Percentiles rank a stretch among this genome's conserved stretches.
These are phyloP conservation scores for Sarcophaga subvicina DNA, from an alignment of 2,888 invertebrate species.

Conservation along the genomic window DNA sequence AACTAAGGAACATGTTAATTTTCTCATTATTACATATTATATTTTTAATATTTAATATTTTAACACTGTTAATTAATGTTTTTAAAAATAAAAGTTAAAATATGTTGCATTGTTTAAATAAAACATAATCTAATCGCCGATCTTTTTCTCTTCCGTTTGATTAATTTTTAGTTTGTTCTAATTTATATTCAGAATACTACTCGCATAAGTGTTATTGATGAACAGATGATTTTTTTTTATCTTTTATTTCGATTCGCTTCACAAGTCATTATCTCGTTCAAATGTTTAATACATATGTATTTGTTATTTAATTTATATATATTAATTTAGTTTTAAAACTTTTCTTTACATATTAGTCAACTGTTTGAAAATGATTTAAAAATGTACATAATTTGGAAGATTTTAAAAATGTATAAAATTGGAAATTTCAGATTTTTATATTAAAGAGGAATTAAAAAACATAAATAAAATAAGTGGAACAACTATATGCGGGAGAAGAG, in stretches of 20 bases:
- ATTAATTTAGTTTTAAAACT: constrained; percentile 23
- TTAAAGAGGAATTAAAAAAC: constrained; percentile 19
- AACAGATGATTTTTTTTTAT: background rate
- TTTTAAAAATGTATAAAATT: constrained; percentile 11
- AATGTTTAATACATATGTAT: background rate
- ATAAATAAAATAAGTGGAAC: constrained; percentile 19
- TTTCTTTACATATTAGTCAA: constrained; percentile 36
- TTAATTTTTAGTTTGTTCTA: no score
- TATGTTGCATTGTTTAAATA: background rate
- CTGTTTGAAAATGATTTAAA: constrained; percentile 43
- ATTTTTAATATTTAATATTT: background rate
- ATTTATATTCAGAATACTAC: no score
- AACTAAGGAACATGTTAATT: no score
- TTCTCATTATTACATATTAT: background rate
- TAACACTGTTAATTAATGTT: constrained; percentile 6
- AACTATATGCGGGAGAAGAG: constrained; percentile 32
- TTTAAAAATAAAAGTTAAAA: constrained; percentile 11
- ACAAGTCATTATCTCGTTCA: background rate
- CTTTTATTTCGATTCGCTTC: background rate
- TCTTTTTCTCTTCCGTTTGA: no score
- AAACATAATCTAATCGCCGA: background rate
- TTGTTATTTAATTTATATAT: constrained; percentile 27
- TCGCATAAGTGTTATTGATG: background rate
- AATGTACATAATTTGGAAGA: background rate
- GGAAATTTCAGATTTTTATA: constrained; percentile 1